Percentiles rank a stretch among this genome's conserved stretches.
phyloP scores from a whole-genome alignment of 2,797 vertebrate genomes.

The Heteromormyrus szaboi region DNA sequence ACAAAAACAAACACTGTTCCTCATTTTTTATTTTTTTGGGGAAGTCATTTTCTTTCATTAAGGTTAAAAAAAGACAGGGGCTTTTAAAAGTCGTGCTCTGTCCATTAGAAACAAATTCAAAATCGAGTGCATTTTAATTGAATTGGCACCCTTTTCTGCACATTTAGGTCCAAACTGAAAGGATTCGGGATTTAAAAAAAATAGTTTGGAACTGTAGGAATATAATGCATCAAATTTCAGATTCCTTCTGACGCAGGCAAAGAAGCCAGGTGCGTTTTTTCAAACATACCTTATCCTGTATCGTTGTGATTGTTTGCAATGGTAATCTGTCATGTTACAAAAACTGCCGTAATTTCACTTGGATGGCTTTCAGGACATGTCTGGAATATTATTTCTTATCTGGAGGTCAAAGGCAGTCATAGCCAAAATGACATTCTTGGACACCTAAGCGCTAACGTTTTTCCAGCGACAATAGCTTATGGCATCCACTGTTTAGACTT shows the following conservation, averaged over 20 bases:
- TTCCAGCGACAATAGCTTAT: conserved; percentile 45
- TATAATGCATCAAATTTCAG: conserved; percentile 3
- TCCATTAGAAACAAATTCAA: conserved; percentile 40
- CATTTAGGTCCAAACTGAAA: conserved; percentile 33
- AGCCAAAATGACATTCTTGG: conserved; percentile 53
- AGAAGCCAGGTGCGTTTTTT: conserved; percentile 9
- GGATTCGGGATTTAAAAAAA: not conserved
- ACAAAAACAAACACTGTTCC: conserved; percentile 49
- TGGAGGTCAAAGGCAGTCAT: conserved; percentile 43
- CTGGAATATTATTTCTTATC: conserved; percentile 45
- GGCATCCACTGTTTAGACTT: conserved; percentile 53
- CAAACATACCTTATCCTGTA: conserved; percentile 19
- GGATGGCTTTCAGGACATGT: conserved; percentile 41
- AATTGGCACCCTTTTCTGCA: conserved; percentile 40
- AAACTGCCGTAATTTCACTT: conserved; percentile 43
- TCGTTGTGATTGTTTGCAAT: conserved; percentile 35
- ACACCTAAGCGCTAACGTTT: conserved; percentile 37
- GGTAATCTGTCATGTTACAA: conserved; percentile 41
- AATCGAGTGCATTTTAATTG: conserved; percentile 44
- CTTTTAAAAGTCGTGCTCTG: conserved; percentile 44
- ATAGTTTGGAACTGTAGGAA: not conserved
- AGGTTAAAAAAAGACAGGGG: conserved; percentile 38
- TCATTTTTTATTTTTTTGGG: conserved; percentile 31
- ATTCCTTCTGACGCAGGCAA: conserved; percentile 15
- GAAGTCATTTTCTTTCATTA: conserved; percentile 50